Evolutionary conservation across 2,888 invertebrate genomes (phyloP), one percentile per base, ranked within the genome.

Genomic region (Synergus gifuensis): DNA sequence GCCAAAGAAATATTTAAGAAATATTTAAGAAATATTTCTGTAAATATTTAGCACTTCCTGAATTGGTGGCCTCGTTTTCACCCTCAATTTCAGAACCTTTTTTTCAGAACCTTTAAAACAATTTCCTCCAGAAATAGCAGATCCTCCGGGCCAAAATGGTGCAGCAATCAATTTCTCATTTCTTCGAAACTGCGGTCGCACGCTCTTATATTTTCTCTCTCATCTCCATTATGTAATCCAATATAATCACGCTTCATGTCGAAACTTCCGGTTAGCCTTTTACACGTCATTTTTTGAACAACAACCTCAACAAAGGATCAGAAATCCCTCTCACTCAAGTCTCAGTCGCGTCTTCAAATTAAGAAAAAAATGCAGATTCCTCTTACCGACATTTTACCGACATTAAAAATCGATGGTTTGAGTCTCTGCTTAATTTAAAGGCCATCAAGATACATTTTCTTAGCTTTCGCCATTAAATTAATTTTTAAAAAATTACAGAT

Each of bases 111-210:
- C 69, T 69, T 16, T 49, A 28, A 46, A 67, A 69, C 69, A 69
- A 69, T 69, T 49, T 69, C 36, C 69, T 49, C 28, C 28, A 16
- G 9, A 18, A 66, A 66, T 66, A 66, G 44, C 42, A 42, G 66
- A 28, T 49, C 49, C 73, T 54, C 22, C 22, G 80, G 44, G 63
- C 77, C 79, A 78, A 80, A 28, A 64, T 77, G 42, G 62, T 76
- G 58, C 76, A 40, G 80, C 63, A 79, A 83, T 83, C 83, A 83
- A 81, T 85, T 84, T 82, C 76, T 83, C 81, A 83, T 78, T 86
- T 84, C 84, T 78, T 76, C 82, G 83, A 85, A 83, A 84, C 77
- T 83, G 79, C 77, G 84, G 81, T 82, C 78, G 78, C 82, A 77
- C 79, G 80, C 79, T 73, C 49, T 69, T 28, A 49, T 49, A 49